Conservation (phyloP, 2,797 vertebrate genomes). For the Fistularia commersonii region DNA sequence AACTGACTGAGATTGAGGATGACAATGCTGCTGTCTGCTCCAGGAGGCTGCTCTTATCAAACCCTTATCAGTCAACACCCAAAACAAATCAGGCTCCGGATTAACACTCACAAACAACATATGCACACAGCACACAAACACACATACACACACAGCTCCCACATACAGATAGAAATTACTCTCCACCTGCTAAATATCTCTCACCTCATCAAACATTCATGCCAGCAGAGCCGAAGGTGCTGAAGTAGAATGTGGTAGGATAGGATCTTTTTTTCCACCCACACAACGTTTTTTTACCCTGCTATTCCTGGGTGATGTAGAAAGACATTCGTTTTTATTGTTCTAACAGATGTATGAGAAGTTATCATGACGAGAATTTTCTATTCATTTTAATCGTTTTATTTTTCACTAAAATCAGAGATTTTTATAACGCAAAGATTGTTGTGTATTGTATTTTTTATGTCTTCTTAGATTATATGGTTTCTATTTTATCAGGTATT, state of each 20-base stretch:
- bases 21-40: conserved; percentile 2
- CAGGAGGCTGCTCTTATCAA: conserved; percentile 12
- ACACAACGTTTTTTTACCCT: conserved; percentile 14
- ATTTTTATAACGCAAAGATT: too few species aligned
- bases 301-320: conserved; percentile 29
- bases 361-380: background rate
- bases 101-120: conserved; percentile 30
- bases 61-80: conserved; percentile 25
- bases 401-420: too few species aligned
- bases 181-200: conserved; percentile 41
- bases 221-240: conserved; percentile 35
- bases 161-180: conserved; percentile 31
- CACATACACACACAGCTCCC: conserved; percentile 12
- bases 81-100: conserved; percentile 27
- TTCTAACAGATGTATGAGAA: conserved; percentile 11
- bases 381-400: too few species aligned
- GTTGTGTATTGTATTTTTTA: too few species aligned
- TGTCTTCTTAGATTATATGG: too few species aligned
- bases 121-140: conserved; percentile 11
- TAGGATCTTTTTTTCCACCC: conserved; percentile 19
- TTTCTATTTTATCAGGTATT: too few species aligned
- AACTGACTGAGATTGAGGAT: conserved; percentile 14
- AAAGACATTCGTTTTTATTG: conserved; percentile 13
- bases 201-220: conserved; percentile 60
- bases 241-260: conserved; percentile 31